Conservation (phyloP, 2,797 vertebrate species). For the Epinephelus coioides region DNA sequence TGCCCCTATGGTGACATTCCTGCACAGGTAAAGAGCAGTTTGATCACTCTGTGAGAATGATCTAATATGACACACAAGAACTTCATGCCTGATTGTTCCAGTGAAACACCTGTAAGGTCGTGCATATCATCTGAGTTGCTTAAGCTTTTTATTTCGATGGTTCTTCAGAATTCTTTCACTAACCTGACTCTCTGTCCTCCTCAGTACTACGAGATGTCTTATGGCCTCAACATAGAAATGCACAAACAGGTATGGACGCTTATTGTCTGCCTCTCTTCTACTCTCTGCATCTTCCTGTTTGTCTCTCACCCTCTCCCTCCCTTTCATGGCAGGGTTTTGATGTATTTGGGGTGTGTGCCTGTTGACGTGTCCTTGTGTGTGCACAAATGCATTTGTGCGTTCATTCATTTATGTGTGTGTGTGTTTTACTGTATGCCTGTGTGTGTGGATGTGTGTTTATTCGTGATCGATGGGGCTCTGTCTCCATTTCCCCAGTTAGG, state of each 20-base stretch:
- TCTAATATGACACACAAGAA: background rate
- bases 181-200: slow-evolving; percentile 58
- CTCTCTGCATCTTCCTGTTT: slow-evolving; percentile 39
- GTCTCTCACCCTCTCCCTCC: slow-evolving; percentile 16
- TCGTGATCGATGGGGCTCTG: slow-evolving; percentile 94
- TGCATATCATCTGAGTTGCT: background rate
- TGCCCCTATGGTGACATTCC: background rate
- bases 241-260: slow-evolving; percentile 90
- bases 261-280: slow-evolving; percentile 37
- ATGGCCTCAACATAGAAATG: slow-evolving; percentile 99
- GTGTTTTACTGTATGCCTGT: slow-evolving; percentile 52
- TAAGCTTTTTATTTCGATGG: background rate
- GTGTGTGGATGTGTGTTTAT: slow-evolving; percentile 82
- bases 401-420: slow-evolving; percentile 77
- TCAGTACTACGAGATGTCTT: slow-evolving; percentile 99
- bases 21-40: background rate
- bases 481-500: slow-evolving; percentile 95
- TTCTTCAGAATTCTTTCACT: slow-evolving; percentile 1
- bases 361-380: slow-evolving; percentile 62
- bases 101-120: slow-evolving; percentile 1
- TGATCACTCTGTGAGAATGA: background rate
- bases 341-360: slow-evolving; percentile 65
- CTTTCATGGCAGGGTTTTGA: slow-evolving; percentile 53
- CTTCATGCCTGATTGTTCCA: background rate
- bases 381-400: slow-evolving; percentile 44